A percentile compares a stretch with the other conserved stretches of the same genome.
Evolutionary conservation across 2,888 invertebrate genomes (phyloP).

Genomic region (Baccha elongata): DNA sequence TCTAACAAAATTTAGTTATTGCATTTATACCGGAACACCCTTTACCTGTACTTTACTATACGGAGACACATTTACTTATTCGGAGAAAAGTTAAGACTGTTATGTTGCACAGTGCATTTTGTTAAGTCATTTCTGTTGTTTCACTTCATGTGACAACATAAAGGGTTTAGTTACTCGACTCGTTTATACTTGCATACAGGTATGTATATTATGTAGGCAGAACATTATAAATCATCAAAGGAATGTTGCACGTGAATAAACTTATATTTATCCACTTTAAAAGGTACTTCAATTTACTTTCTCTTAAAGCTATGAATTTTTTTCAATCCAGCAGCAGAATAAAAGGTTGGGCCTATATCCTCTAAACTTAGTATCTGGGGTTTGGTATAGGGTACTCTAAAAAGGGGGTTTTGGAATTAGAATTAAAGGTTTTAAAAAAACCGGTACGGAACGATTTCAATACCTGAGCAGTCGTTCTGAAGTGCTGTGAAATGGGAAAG

Average conservation of each 20-base stretch:
- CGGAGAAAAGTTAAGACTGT: conserved; percentile 22
- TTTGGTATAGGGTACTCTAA: no score
- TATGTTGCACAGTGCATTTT: conserved; percentile 44
- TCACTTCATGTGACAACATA: conserved; percentile 9
- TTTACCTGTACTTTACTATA: neutral
- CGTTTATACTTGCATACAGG: no score
- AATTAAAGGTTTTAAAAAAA: no score
- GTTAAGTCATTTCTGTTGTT: conserved; percentile 53
- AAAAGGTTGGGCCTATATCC: no score
- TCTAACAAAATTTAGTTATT: no score
- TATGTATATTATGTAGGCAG: neutral
- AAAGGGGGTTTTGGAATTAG: no score
- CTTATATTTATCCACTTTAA: conserved; percentile 67
- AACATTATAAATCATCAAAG: conserved; percentile 46
- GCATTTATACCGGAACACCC: no score
- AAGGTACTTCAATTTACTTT: conserved; percentile 66
- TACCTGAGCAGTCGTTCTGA: no score
- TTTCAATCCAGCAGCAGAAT: conserved; percentile 12
- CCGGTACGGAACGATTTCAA: no score
- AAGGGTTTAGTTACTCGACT: no score
- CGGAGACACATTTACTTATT: conserved; percentile 7
- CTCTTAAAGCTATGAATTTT: conserved; percentile 18
- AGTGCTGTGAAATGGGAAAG: no score
- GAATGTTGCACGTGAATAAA: conserved; percentile 67
- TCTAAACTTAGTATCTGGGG: no score